Base-by-base conservation (phyloP, 2,888 invertebrate species). In the Keiferia lycopersicella region DNA sequence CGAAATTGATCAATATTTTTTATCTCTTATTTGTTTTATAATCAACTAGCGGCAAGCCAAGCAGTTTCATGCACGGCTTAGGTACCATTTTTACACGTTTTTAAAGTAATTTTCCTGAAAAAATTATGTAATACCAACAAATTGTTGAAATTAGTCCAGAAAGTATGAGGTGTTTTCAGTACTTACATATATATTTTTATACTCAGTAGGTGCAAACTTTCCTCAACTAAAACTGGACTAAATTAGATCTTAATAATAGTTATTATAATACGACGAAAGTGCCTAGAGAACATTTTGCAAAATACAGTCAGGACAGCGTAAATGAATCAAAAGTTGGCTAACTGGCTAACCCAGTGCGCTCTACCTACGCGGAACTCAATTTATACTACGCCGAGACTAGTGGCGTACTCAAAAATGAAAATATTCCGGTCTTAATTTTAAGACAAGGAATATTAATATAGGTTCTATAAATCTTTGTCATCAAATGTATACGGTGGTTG, bases 161-260 rank as follows among this genome's bases (percentile, higher is more conserved):
- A 26, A 6, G 6, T 26, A 6, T 26, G 26, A 39, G 6, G n/a
- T n/a, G n/a, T 10, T 7, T 39, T 39, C 2, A 2, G 39, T 39
- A 39, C 39, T 10, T 39, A 39, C 10, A 39, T 26, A 26, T 6
- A 4, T 26, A 26, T 26, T 26, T 26, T 26, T 26, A 26, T 26
- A 26, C 6, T 26, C 26, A 4, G 26, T 26, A 26, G n/a, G n/a
- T n/a, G n/a, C 26, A 26, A 26, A 26, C 26, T 4, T 26, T 26
- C 6, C 2, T 26, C 3, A 26, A 26, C 26, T 26, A 6, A 26
- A 26, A 56, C 26, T 34, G 34, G 4, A 11, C n/a, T 65, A 72
- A 75, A 79, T 79, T 74, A 78, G 77, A 79, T 77, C 78, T 76
- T 73, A 74, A 82, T 82, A 81, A 77, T 77, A 75, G 2, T 26